These are phyloP conservation scores for Sebastes variabilis DNA, from an alignment of 2,797 vertebrate species.

Conservation along the genomic window DNA sequence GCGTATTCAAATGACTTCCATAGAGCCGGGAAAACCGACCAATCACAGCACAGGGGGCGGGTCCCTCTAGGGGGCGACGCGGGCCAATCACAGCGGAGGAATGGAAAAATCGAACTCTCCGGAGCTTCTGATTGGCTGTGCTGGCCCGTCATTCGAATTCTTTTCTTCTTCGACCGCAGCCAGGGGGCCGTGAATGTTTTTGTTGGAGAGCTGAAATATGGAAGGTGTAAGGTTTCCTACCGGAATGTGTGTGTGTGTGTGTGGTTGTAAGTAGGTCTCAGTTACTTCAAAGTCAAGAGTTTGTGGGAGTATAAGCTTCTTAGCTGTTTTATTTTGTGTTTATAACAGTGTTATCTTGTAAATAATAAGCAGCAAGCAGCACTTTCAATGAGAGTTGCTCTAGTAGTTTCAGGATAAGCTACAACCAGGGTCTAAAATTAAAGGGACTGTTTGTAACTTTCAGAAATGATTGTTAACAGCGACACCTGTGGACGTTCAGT, in stretches of 20 bases:
- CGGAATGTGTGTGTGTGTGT: constrained; percentile 58
- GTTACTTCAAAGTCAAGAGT: constrained; percentile 7
- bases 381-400: not conserved
- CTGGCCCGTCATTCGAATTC: constrained; percentile 14
- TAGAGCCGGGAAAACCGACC: constrained; percentile 77
- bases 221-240: constrained; percentile 69
- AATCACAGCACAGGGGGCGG: constrained; percentile 52
- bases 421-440: not conserved
- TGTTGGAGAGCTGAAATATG: constrained; percentile 51
- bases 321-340: not conserved
- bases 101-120: constrained; percentile 62
- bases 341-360: not conserved
- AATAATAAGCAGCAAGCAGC: not conserved
- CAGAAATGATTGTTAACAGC: too few relatives aligned
- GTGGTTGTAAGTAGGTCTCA: constrained; percentile 18
- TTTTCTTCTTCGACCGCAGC: constrained; percentile 26
- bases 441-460: too few relatives aligned
- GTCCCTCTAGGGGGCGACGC: not conserved
- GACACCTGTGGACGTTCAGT: too few relatives aligned
- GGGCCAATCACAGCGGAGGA: constrained; percentile 61
- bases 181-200: constrained; percentile 47
- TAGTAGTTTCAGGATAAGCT: not conserved
- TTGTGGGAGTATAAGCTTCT: not conserved
- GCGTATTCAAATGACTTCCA: constrained; percentile 78
- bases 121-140: constrained; percentile 69